Base-by-base conservation (phyloP, 1,140 invertebrate genomes). In the Brachionus paranguensis region DNA sequence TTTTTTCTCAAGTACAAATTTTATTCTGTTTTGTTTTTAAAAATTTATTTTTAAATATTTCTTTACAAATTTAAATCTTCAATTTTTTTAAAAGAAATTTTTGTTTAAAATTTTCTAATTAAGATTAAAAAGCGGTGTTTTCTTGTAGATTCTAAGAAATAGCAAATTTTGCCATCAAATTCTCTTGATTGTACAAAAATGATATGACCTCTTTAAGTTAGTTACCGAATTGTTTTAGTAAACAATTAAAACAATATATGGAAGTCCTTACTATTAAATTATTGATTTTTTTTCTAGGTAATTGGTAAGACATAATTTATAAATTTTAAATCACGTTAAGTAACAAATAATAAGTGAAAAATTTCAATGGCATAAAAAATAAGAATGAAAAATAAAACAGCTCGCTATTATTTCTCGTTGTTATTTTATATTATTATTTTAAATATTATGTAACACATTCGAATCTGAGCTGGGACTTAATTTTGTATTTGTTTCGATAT, bases 381-480 rank as follows among this genome's bases (percentile, higher is more conserved):
- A 3, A 60, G 53, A 33, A 68, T 33, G 41, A 20, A 72, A 43
- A 20, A 43, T 41, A 72, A 72, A 72, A 72, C 68, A 72, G 68
- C 24, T 72, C 68, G 53, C 20, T 60, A 60, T n/a, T 60, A 60
- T 60, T 60, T 60, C 53, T 60, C 53, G 53, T 68, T 68, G 27
- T 68, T 68, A 3, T 68, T 27, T 68, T 68, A 10, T 72, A 8
- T 43, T 72, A 41, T 72, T 20, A 43, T 72, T 72, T 43, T 43
- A 45, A 72, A 12, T 72, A 72, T 72, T 72, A 72, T 72, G 68
- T 72, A 72, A 72, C 37, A 72, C 41, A 72, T 72, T 72, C 45
- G 53, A 24, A 60, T 60, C 43, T 20, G 29, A 41, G 68, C 37
- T 72, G 68, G 29, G 29, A 43, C 37, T 72, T 20, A 5, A 41